Evolutionary conservation across 2,113 vertebrate genomes (phyloP), one percentile per base, ranked within the genome.

Genomic region (Epinephelus lanceolatus): DNA sequence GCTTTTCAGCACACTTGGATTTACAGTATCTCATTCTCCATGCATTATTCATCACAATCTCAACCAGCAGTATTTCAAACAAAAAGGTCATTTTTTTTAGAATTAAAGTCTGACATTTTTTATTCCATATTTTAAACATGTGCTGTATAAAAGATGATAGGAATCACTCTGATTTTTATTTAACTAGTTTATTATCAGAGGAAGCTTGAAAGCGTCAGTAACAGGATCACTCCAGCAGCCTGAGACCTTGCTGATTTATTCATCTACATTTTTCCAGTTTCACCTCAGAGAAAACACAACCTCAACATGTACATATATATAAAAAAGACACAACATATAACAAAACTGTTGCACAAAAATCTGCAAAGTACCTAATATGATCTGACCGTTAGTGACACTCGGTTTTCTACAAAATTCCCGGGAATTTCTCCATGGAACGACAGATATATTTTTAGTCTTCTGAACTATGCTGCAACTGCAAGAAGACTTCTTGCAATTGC

Each of bases 401-500:
- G 17, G 65, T 76, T 87, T 88, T 89, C 80, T 76, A 59, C 71
- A 76, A 91, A 89, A 90, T 88, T 92, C 87, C 80, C 88, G 81
- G 85, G 87, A 93, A 90, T 94, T 90, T 94, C 91, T 89, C 88
- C 60, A 25, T 21, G 75, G 84, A 82, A 86, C 78, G 89, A 90
- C 89, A 83, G 88, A 75, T 80, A 77, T 93, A 92, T 92, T 93
- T 95, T 93, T 93, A 91, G 89, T 86, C 82, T 65, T 86, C 71
- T 89, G 83, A 93, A 93, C 86, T 89, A 88, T 90, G 87, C 86
- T 92, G 87, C 86, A 91, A 92, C 86, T 85, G 86, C 86, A 85
- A 88, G 89, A 87, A 91, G 89, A 87, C 85, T 93, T 90, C 81
- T 90, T 91, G 87, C 88, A 89, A 91, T 92, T 90, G 92, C 91